Evolutionary conservation across 2,797 vertebrate species (phyloP).

Genomic region (Bradypodion pumilum): DNA sequence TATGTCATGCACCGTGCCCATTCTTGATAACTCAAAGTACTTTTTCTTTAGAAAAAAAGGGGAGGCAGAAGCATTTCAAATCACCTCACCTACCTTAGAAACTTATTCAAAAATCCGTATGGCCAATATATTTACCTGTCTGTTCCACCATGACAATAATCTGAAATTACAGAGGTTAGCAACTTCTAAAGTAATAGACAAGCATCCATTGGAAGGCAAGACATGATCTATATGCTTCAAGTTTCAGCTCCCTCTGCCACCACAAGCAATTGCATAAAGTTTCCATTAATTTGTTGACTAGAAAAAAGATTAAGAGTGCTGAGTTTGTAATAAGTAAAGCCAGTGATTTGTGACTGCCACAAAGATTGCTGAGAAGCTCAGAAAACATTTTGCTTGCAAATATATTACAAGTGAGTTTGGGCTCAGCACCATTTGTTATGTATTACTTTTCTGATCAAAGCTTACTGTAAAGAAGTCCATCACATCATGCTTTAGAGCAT

Average conservation of each 20-base stretch:
- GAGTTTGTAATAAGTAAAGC: constrained; percentile 37
- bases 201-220: constrained; percentile 20
- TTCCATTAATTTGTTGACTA: constrained; percentile 33
- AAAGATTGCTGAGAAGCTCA: constrained; percentile 1
- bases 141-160: constrained; percentile 28
- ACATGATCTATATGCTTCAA: constrained; percentile 40
- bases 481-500: not conserved
- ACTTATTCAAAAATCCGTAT: constrained; percentile 32
- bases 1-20: no score
- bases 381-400: constrained; percentile 43
- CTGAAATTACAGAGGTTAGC: constrained; percentile 46
- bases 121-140: constrained; percentile 48
- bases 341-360: constrained; percentile 18
- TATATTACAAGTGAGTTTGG: constrained; percentile 10
- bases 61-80: constrained; percentile 34
- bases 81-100: constrained; percentile 41
- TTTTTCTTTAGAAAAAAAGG: not conserved
- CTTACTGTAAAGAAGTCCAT: not conserved
- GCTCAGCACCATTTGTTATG: not conserved
- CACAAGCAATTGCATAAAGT: constrained; percentile 34
- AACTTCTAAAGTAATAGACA: constrained; percentile 47
- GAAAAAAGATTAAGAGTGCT: constrained; percentile 29
- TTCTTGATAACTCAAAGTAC: no score
- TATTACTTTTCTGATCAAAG: not conserved
- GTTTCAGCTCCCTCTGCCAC: constrained; percentile 39